phyloP scores from a whole-genome alignment of 2,797 vertebrate genomes.

The Dicrostonyx torquatus region DNA sequence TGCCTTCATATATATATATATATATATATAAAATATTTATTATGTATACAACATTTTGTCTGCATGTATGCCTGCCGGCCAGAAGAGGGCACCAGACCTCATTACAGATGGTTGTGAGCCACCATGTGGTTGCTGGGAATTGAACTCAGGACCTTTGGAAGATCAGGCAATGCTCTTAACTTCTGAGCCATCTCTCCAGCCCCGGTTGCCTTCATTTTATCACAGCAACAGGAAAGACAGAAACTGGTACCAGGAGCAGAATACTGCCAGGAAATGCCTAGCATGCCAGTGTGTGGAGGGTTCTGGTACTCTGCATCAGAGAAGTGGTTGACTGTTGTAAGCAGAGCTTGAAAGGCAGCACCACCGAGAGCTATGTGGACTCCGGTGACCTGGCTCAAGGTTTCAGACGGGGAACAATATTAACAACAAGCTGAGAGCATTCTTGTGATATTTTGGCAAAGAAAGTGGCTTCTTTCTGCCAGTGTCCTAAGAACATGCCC shows the following conservation, averaged over 20 bases:
- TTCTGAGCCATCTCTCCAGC: too few relatives aligned
- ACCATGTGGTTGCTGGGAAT: too few relatives aligned
- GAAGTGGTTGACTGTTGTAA: too few relatives aligned
- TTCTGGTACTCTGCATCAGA: neutral
- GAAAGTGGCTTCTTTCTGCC: neutral
- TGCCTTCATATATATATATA: too few relatives aligned
- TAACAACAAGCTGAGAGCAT: neutral
- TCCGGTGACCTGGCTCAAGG: neutral
- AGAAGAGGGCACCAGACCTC: too few relatives aligned
- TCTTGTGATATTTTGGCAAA: neutral
- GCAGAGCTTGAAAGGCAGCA: neutral
- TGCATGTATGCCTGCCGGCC: too few relatives aligned
- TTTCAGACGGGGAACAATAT: neutral
- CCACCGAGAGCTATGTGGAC: neutral
- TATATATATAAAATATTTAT: too few relatives aligned
- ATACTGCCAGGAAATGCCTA: neutral
- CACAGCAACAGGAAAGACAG: neutral
- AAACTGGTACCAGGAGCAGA: neutral
- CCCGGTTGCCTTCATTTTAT: neutral
- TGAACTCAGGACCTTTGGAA: too few relatives aligned
- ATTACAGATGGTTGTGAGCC: too few relatives aligned
- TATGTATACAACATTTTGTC: too few relatives aligned
- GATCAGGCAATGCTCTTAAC: too few relatives aligned
- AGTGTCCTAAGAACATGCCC: neutral
- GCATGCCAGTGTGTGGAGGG: too few relatives aligned